A percentile compares a stretch with the other conserved stretches of the same genome.
These are phyloP conservation scores for Poecilus cupreus DNA, from an alignment of 2,888 invertebrate genomes.

Conservation along the genomic window DNA sequence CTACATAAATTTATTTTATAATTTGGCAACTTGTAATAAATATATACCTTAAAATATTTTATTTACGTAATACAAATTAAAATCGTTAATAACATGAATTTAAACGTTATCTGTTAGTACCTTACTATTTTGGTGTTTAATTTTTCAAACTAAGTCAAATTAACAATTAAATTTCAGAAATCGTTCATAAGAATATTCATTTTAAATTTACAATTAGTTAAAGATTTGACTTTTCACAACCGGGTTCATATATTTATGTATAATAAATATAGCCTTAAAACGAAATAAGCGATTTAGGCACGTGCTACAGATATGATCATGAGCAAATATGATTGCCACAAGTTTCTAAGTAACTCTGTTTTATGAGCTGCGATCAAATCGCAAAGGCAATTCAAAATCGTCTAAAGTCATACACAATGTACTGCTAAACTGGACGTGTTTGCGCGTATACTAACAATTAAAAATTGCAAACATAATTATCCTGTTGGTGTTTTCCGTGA, in stretches of 20 bases:
- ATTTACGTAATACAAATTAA: neutral
- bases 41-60: neutral
- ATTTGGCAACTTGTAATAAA: constrained; percentile 28
- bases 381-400: constrained; percentile 59
- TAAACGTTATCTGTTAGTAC: neutral
- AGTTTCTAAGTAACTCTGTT: constrained; percentile 54
- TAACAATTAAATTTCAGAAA: neutral
- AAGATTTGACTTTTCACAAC: constrained; percentile 58
- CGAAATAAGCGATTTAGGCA: constrained; percentile 60
- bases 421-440: constrained; percentile 54
- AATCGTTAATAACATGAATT: neutral
- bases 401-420: constrained; percentile 40
- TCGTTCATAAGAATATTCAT: constrained; percentile 53
- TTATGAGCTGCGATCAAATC: constrained; percentile 56
- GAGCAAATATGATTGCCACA: constrained; percentile 63
- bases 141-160: neutral
- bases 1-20: neutral
- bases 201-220: constrained; percentile 48
- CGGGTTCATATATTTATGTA: constrained; percentile 47
- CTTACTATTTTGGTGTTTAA: neutral
- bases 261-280: constrained; percentile 53
- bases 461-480: constrained; percentile 7
- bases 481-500: constrained; percentile 27
- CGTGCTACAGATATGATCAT: constrained; percentile 61
- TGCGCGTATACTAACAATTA: constrained; percentile 52